Evolutionary conservation across 2,113 vertebrate species (phyloP), one percentile per base, ranked within the genome.

Genomic region (Mustela lutreola): DNA sequence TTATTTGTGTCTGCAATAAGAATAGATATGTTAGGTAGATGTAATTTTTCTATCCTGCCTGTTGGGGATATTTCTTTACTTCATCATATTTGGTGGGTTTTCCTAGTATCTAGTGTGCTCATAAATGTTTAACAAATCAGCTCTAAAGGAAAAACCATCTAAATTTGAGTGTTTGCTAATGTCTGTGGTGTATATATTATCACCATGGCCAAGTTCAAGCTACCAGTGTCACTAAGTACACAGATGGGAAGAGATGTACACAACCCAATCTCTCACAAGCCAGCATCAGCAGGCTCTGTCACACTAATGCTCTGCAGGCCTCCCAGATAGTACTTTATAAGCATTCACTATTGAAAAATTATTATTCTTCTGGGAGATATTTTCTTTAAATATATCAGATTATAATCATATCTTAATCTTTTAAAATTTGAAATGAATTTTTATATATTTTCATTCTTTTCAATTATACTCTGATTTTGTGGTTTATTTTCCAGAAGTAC

Each of bases 401-500:
- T 87, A 60, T 83, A 76, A 63, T 84, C 7, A 39, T 50, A 82
- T 31, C 14, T 36, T 70, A 70, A 45, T 84, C 5, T 94, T 92
- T 87, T 53, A 18, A 91, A 39, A 33, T 26, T 48, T 48, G 12
- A 62, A 58, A 50, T 76, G 12, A 16, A 15, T 15, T 78, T 86
- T 67, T n/a, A 18, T n/a, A 7, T 50, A 5, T 50, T 39, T 80
- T 90, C 73, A 10, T 60, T 62, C 71, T 73, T 48, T 79, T 65
- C 22, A 39, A 14, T 89, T 18, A 71, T 70, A 89, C 42, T 0
- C 28, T 75, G 21, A 26, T 60, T 83, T 71, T 94, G 11, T 56
- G 12, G 2, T 33, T 84, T 96, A 62, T 50, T 84, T 97, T 97
- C 70, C 39, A 79, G 33, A 92, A 94, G 22, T 81, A 31, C 2